Base-by-base conservation (phyloP, 2,797 vertebrate species). In the Lepidocolaptes lacrymiger region DNA sequence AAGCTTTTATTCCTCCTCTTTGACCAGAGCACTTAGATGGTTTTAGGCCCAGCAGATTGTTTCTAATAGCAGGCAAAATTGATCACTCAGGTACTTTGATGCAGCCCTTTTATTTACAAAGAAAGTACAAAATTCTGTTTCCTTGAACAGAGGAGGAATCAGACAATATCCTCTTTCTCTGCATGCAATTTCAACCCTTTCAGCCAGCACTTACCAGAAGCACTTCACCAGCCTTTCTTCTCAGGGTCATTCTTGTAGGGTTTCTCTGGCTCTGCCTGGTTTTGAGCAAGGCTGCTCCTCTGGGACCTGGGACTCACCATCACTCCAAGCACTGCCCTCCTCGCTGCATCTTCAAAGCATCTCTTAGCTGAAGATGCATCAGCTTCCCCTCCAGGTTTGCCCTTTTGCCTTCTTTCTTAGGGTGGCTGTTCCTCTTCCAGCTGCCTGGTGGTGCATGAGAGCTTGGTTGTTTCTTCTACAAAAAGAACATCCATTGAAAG, bases 21-120 rank as follows among this genome's bases (percentile, higher is more conserved):
- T 94, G 86, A 87, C 78, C 78, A 80, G 85, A 91, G 85, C 87
- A 96, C 90, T 95, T 89, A 76, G 32, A 44, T 79, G 88, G 92
- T 91, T 95, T 95, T 92, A 81, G 79, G 80, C 77, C 86, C 80
- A 71, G 80, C 12, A 6, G 63, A 96, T 93, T 90, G 74, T 90
- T 90, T 90, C 74, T 93, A 90, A 96, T 87, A 95, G 91, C 85
- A 73, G 80, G 28, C 80, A 95, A 84, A 93, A 95, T 93, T 95
- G 96, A 94, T 94, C 95, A 85, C 55, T 63, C 59, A 63, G 80
- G 77, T 91, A 44, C 85, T 96, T 86, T 82, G 77, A 86, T 73
- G 63, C 66, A 78, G 85, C 51, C 23, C 64, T 96, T 96, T 85
- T 84, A 92, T 95, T 94, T 73, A 71, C 44, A 85, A 89, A 89